Evolutionary conservation across 2,888 invertebrate species (phyloP), one percentile per base, ranked within the genome.

Genomic region (Aspidiotus destructor): DNA sequence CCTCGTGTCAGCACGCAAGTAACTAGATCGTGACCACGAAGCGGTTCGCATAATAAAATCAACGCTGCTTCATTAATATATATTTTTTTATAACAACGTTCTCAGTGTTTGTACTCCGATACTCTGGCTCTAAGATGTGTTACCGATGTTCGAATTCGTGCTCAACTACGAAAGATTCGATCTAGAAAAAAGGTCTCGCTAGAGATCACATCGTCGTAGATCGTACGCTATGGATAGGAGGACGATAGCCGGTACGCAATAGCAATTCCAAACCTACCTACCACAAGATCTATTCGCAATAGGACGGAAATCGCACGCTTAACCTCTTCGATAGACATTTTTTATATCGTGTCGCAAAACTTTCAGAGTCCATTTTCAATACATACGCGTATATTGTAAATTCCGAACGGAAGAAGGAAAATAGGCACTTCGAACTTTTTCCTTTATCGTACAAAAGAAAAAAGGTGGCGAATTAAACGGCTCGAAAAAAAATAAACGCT

Each of bases 1-100:
- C 48, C 48, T 48, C 48, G 48, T 48, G 48, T 48, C 48, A 48
- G 48, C 48, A 48, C 48, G 48, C 48, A 48, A 48, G 48, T 48
- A 48, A 48, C 48, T 48, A 48, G 48, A 48, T 48, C 48, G 48
- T 48, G 48, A 48, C 48, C 48, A 48, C 10, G 48, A 48, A 48
- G 48, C n/a, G 48, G 48, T 48, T 48, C 48, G 48, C 48, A 48
- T 48, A 48, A 48, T 48, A 48, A 48, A 48, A 48, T 48, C 48
- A 48, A 48, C 48, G 6, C 48, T 48, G n/a, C 48, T 48, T 48
- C 48, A n/a, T 48, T 48, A 48, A 48, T 48, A 48, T 28, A 28
- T 28, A 3, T 48, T 48, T 48, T 48, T n/a, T 48, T 48, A 48
- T 48, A 48, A 48, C 48, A 48, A 48, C 48, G 48, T 48, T 48